These are phyloP conservation scores for Romanogobio albipinnatus DNA, from an alignment of 2,113 vertebrate genomes.

Conservation along the genomic window DNA sequence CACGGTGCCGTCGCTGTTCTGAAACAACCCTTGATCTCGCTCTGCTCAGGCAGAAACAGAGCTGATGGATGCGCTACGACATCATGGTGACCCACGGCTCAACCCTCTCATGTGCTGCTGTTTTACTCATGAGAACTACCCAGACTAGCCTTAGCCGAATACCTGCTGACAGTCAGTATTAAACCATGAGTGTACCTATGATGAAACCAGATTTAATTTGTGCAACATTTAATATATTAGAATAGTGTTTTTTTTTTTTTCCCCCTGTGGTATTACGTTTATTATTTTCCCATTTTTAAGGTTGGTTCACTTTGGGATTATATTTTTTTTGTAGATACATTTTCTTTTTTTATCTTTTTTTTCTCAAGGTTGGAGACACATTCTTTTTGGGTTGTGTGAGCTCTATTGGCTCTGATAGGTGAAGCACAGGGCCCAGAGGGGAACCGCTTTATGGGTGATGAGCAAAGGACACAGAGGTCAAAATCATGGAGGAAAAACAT, in stretches of 20 bases:
- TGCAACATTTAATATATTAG: neutral
- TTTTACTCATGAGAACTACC: constrained; percentile 49
- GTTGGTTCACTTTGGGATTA: neutral
- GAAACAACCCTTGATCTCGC: constrained; percentile 52
- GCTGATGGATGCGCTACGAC: constrained; percentile 77
- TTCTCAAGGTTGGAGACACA: neutral
- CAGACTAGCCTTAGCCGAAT: neutral
- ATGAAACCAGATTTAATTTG: neutral
- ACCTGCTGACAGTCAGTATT: neutral
- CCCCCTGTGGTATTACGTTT: too few species aligned
- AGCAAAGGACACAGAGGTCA: constrained; percentile 33
- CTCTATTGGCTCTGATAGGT: constrained; percentile 39
- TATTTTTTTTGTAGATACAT: constrained; percentile 5
- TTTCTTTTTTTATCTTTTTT: neutral
- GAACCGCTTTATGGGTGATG: constrained; percentile 44
- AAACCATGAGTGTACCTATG: neutral
- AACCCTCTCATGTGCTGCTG: constrained; percentile 67
- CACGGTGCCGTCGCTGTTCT: neutral
- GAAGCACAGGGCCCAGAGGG: constrained; percentile 21
- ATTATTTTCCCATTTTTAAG: too few species aligned
- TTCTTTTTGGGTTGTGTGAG: constrained; percentile 15
- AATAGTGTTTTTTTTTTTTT: too few species aligned
- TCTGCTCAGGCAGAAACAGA: constrained; percentile 69
- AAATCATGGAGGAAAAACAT: constrained; percentile 6
- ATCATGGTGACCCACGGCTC: constrained; percentile 80